phyloP scores from a whole-genome alignment of 2,113 vertebrate species.

The Tonatia bakeri region DNA sequence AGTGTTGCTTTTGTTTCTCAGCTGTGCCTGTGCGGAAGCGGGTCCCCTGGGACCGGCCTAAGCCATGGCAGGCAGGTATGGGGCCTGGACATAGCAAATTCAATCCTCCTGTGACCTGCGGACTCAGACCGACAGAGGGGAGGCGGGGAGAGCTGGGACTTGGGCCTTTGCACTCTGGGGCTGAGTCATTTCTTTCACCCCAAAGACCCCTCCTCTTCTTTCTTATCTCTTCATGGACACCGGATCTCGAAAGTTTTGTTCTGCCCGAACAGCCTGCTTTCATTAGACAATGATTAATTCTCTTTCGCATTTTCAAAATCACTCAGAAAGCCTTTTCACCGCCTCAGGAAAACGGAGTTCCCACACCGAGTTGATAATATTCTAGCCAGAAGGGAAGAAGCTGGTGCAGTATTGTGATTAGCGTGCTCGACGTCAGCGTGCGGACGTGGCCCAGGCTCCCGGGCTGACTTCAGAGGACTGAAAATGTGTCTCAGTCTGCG shows the following conservation, averaged over 20 bases:
- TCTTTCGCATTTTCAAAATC: neutral
- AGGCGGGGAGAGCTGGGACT: neutral
- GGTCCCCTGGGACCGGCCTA: neutral
- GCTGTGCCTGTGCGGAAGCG: neutral
- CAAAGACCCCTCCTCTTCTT: neutral
- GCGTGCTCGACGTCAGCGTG: fast-evolving
- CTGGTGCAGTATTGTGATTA: fast-evolving
- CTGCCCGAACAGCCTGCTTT: neutral
- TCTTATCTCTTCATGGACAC: neutral
- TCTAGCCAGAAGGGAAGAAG: neutral
- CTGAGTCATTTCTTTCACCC: neutral
- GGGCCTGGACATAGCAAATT: neutral
- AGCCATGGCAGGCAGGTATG: neutral
- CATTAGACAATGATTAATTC: neutral
- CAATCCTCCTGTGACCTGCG: neutral
- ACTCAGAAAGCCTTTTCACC: neutral
- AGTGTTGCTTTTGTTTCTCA: neutral
- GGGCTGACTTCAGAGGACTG: neutral
- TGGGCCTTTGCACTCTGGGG: neutral
- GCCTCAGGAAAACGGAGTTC: neutral
- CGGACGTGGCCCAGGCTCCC: fast-evolving
- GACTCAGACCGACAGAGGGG: neutral
- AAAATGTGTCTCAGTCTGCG: fast-evolving
- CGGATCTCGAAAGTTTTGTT: neutral
- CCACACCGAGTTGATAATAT: neutral